Conservation (phyloP, 2,888 invertebrate genomes). For the Epistrophe grossulariae region DNA sequence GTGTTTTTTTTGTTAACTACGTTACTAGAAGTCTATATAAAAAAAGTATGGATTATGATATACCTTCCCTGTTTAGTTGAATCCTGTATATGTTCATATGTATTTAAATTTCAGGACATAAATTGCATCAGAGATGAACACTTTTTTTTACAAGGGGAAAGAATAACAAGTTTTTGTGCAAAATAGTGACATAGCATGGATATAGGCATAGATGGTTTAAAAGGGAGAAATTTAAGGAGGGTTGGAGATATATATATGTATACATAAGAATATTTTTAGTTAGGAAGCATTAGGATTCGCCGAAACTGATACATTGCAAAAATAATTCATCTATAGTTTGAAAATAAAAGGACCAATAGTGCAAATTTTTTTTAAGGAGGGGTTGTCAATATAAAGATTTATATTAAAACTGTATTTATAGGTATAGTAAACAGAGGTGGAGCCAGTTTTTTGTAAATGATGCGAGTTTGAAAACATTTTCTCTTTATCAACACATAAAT, state of each 20-base stretch:
- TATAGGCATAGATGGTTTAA: not conserved
- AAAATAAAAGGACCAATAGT: not conserved
- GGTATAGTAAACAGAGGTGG: not conserved
- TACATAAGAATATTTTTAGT: not conserved
- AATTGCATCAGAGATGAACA: constrained; percentile 14
- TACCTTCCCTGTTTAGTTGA: not conserved
- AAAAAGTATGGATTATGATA: not conserved
- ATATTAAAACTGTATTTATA: not conserved
- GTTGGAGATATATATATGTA: not conserved
- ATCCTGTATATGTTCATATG: not conserved
- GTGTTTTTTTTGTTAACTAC: not conserved
- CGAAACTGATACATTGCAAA: constrained; percentile 5
- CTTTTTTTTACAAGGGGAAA: not conserved
- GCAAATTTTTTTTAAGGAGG: not conserved
- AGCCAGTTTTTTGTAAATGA: not conserved
- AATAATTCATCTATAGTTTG: not conserved
- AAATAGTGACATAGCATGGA: not conserved
- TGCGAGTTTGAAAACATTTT: too few species aligned
- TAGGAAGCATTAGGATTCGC: constrained; percentile 15
- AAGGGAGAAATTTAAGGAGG: not conserved
- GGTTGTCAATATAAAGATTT: not conserved
- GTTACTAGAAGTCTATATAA: not conserved
- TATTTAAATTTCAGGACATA: constrained; percentile 4
- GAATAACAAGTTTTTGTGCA: constrained; percentile 7
- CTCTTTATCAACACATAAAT: too few species aligned